Conservation (phyloP, 2,888 invertebrate species). For the Oeneis ivallda region DNA sequence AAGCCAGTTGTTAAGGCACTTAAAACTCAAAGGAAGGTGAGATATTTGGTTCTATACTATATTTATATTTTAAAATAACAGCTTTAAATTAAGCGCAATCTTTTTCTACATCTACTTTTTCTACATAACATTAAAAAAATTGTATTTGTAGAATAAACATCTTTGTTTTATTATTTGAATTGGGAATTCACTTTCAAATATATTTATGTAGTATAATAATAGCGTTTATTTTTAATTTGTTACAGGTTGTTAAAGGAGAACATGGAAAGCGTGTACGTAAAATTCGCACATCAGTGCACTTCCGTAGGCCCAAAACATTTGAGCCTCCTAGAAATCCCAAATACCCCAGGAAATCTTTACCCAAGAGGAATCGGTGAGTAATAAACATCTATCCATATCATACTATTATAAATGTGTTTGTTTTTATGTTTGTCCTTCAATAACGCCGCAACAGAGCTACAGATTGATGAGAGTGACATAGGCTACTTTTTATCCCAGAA, state of each 20-base stretch:
- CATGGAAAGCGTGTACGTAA: constrained; percentile 94
- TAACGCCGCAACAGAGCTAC: no score
- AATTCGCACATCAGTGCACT: constrained; percentile 97
- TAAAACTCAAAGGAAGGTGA: constrained; percentile 92
- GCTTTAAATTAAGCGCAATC: no score
- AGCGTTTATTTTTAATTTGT: constrained; percentile 42
- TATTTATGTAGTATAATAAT: not conserved
- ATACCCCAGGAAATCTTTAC: constrained; percentile 97
- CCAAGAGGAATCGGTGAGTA: constrained; percentile 92
- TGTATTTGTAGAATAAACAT: no score
- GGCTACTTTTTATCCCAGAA: no score
- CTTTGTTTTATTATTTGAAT: no score
- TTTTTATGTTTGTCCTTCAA: no score
- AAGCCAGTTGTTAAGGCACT: constrained; percentile 88
- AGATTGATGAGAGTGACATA: no score
- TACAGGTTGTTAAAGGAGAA: constrained; percentile 93
- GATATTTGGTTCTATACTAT: not conserved
- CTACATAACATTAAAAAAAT: no score
- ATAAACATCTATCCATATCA: not conserved
- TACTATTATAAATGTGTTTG: no score
- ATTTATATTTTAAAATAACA: no score
- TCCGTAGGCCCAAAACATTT: constrained; percentile 96
- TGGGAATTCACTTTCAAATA: no score
- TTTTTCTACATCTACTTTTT: no score
- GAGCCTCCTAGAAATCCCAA: constrained; percentile 95